Conservation (phyloP, 2,888 invertebrate genomes). For the Eutolmus rufibarbis region DNA sequence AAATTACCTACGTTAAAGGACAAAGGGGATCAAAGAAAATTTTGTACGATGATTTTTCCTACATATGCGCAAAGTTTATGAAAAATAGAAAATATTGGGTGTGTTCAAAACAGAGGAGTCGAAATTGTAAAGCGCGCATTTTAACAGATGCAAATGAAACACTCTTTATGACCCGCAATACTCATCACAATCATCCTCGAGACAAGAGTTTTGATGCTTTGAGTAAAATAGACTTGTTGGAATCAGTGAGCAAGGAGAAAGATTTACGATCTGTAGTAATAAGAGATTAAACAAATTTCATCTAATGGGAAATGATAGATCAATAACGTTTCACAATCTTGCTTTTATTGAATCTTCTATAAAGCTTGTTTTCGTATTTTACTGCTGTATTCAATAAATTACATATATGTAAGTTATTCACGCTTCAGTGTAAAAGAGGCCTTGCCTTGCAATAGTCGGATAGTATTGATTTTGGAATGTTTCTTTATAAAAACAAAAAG, state of each 20-base stretch:
- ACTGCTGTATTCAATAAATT: too few species aligned
- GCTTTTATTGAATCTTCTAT: background rate
- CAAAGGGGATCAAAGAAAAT: constrained; percentile 57
- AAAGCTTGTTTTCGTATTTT: background rate
- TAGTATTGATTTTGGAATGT: too few species aligned
- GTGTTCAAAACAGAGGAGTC: constrained; percentile 57
- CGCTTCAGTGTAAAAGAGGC: background rate
- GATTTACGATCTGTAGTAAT: background rate
- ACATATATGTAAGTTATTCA: background rate
- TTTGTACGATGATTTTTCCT: constrained; percentile 54
- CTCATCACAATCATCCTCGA: constrained; percentile 53
- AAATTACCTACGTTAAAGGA: constrained; percentile 52
- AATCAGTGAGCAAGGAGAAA: background rate
- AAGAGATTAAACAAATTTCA: background rate
- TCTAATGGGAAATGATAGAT: background rate
- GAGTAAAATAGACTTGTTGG: background rate
- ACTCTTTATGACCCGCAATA: constrained; percentile 53
- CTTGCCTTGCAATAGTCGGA: background rate
- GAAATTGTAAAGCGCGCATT: constrained; percentile 56
- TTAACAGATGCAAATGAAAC: constrained; percentile 54
- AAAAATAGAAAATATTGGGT: constrained; percentile 58
- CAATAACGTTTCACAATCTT: background rate
- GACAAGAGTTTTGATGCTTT: background rate
- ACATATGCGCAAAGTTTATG: constrained; percentile 56
- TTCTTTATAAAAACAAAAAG: too few species aligned